Evolutionary conservation across 2,888 invertebrate species (phyloP), one percentile per base, ranked within the genome.

Genomic region (Antitype chi): DNA sequence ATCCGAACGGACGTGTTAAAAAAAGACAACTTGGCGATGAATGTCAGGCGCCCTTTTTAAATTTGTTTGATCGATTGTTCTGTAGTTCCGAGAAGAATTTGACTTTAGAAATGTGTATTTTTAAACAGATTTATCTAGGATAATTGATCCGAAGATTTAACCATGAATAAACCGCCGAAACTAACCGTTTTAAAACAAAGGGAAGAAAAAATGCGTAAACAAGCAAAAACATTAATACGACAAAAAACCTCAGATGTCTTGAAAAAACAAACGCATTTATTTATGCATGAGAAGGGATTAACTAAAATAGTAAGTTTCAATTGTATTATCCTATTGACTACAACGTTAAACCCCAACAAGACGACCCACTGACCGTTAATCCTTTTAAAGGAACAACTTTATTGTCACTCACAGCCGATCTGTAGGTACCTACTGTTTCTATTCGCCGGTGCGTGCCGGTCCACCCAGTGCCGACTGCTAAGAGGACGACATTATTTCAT

Each of bases 261-360:
- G 53, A 94, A 94, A 89, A 92, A 92, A 87, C 92, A 92, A 15
- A 96, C 96, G 6, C 96, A 96, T 93, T 89, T 97, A 70, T 97
- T 97, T 90, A 95, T 97, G 94, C 97, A 97, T 86, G 97, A 97
- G 80, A 97, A 97, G 93, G 94, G 93, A 81, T 93, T 98, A 11
- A 93, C 93, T 60, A 94, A 95, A 88, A 97, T 97, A 82, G 97
- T 97, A 94, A 96, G 97, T 95, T 60, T 38, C 32, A 62, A 49
- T 60, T 11, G 13, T 49, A 47, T 23, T 20, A n/a, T 38, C 0
- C 59, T 66, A 25, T 67, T 43, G n/a, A 38, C 11, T 43, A 7
- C 23, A 7, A 32, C 4, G 8, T 67, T 28, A 23, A 25, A 23
- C 13, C 23, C 43, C 20, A 23, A 13, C 15, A 15, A 11, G n/a